Percentiles rank a stretch among this genome's conserved stretches.
phyloP scores from a whole-genome alignment of 1,140 invertebrate species.

The Laupala kohalensis region DNA sequence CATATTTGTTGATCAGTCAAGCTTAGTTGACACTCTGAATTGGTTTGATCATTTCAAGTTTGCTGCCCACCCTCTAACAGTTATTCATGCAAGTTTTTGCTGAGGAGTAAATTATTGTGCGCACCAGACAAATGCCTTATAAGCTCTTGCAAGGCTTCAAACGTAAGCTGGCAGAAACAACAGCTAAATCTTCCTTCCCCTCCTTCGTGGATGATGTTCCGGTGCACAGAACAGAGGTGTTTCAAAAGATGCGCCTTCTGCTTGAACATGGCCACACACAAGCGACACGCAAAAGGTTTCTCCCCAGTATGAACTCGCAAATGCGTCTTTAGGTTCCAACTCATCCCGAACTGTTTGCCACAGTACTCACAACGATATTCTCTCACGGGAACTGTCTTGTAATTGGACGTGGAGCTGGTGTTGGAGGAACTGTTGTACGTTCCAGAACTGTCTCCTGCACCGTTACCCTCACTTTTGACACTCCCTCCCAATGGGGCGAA shows the following conservation, averaged over 20 bases:
- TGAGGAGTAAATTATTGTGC: conserved; percentile 70
- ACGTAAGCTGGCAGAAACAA: conserved; percentile 71
- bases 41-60: neutral
- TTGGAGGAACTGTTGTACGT: neutral
- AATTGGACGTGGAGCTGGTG: neutral
- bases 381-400: conserved; percentile 41
- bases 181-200: conserved; percentile 62
- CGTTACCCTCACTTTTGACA: neutral
- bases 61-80: neutral
- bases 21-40: neutral
- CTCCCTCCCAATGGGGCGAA: neutral
- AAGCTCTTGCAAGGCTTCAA: conserved; percentile 67
- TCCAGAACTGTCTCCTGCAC: neutral
- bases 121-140: conserved; percentile 72
- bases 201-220: conserved; percentile 62
- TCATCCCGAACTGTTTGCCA: conserved; percentile 80
- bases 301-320: conserved; percentile 73
- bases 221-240: conserved; percentile 72
- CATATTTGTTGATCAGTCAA: neutral
- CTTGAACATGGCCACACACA: conserved; percentile 79
- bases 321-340: conserved; percentile 78
- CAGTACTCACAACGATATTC: conserved; percentile 77
- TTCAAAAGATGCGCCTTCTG: conserved; percentile 75
- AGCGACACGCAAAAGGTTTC: conserved; percentile 72
- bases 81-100: conserved; percentile 57